Base-by-base conservation (phyloP, 2,888 invertebrate genomes). In the Drosophila neonasuta region DNA sequence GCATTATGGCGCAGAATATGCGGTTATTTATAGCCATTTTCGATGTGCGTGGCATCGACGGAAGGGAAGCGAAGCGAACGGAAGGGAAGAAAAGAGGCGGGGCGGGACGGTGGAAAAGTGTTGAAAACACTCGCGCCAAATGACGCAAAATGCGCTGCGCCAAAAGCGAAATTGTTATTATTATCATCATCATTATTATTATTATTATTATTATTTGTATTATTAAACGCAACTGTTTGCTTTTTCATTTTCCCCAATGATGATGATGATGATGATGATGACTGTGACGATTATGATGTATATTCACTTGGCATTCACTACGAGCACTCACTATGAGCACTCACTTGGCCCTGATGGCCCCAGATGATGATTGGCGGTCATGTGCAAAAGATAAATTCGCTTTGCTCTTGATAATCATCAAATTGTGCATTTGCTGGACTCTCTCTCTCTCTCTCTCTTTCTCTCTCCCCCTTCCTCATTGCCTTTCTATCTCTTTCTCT, bases 91-190 rank as follows among this genome's bases (percentile, higher is more conserved):
- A 24, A 24, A 24, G 24, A 15, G 29, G 17, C n/a, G 39, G 45
- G 36, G 45, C 24, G 50, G 17, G 34, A 11, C 4, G 34, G n/a
- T 11, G 32, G 32, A 58, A 63, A 74, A 68, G 71, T 80, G 78
- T 64, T 71, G 77, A 77, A 72, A 74, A 68, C 68, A 64, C 57
- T 76, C 57, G 71, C 77, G 58, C 61, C 64, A 72, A 77, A 77
- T 85, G 86, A 80, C 80, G 83, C 80, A 80, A 79, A 80, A 72
- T 77, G 74, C 45, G 72, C 68, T 67, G 62, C 60, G 83, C 83
- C 74, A 80, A 70, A 82, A 82, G 50, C 56, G 48, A 68, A 45
- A 44, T 48, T 41, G 7, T 34, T 39, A 13, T 20, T 20, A 30
- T 48, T 48, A 13, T 15, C 32, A 32, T 58, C 41, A 36, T 29